Conservation (phyloP, 2,888 invertebrate species). For the Dryobota labecula region DNA sequence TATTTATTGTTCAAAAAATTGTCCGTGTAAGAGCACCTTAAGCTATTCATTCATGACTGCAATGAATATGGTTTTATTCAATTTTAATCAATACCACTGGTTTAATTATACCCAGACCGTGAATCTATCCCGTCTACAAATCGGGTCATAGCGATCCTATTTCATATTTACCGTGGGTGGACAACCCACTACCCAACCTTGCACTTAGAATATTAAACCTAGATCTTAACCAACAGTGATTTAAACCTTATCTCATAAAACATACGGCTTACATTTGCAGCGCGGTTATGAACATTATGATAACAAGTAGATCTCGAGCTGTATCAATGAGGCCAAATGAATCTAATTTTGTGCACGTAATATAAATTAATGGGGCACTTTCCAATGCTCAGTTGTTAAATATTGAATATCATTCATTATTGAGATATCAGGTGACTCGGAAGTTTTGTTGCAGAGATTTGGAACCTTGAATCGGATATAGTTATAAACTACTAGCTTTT, state of each 20-base stretch:
- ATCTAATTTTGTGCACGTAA: constrained; percentile 59
- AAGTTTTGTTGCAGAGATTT: constrained; percentile 13
- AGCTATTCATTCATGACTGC: too few relatives aligned
- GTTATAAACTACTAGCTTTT: too few relatives aligned
- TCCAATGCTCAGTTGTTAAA: constrained; percentile 11
- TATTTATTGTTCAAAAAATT: too few relatives aligned
- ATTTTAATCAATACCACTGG: not conserved
- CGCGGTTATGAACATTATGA: constrained; percentile 21
- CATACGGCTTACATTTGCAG: constrained; percentile 28
- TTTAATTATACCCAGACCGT: constrained; percentile 35
- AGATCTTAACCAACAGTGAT: constrained; percentile 4
- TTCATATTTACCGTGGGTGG: constrained; percentile 52
- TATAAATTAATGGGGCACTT: constrained; percentile 41
- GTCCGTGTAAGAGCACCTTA: too few relatives aligned
- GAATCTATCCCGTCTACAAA: constrained; percentile 44
- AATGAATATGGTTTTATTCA: not conserved
- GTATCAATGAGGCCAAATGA: constrained; percentile 56
- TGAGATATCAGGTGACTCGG: constrained; percentile 42
- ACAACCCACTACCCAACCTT: constrained; percentile 58
- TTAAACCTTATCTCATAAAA: constrained; percentile 19
- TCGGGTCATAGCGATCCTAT: constrained; percentile 50
- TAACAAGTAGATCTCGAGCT: constrained; percentile 34
- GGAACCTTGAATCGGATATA: constrained; percentile 35
- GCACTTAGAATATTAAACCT: constrained; percentile 41
- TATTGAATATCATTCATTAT: constrained; percentile 40